These are phyloP conservation scores for Penaeus chinensis DNA, from an alignment of 1,140 invertebrate genomes.

Conservation along the genomic window DNA sequence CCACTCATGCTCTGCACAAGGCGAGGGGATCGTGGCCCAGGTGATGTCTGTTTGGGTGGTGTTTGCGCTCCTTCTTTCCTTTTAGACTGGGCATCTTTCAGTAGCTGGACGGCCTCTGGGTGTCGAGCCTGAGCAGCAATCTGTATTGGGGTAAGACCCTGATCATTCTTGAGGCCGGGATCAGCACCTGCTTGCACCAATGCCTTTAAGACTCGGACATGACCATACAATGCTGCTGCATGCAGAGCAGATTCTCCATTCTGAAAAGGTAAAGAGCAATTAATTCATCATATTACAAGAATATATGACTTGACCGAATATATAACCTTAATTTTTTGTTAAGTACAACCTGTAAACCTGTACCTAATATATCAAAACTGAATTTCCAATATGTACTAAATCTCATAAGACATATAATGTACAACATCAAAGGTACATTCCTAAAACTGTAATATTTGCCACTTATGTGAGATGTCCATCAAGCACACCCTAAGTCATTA, in stretches of 20 bases:
- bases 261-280: slow-evolving; percentile 69
- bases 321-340: background rate
- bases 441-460: no score
- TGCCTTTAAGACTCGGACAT: slow-evolving; percentile 82
- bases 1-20: slow-evolving; percentile 43
- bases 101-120: slow-evolving; percentile 53
- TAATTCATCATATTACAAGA: background rate
- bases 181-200: slow-evolving; percentile 80
- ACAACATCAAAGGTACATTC: no score
- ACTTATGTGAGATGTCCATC: no score
- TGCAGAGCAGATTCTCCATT: slow-evolving; percentile 91
- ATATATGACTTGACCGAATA: background rate
- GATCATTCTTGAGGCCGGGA: slow-evolving; percentile 77
- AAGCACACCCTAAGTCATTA: no score
- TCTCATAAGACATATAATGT: no score
- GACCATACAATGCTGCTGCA: slow-evolving; percentile 88
- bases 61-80: slow-evolving; percentile 37
- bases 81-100: slow-evolving; percentile 50
- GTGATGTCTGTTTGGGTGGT: slow-evolving; percentile 44
- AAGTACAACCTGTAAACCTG: no score
- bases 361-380: no score
- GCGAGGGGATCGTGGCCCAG: slow-evolving; percentile 51
- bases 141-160: slow-evolving; percentile 74
- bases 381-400: no score
- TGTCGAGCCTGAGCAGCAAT: slow-evolving; percentile 61